These are phyloP conservation scores for Oligia fasciuncula DNA, from an alignment of 2,888 invertebrate genomes.

Conservation along the genomic window DNA sequence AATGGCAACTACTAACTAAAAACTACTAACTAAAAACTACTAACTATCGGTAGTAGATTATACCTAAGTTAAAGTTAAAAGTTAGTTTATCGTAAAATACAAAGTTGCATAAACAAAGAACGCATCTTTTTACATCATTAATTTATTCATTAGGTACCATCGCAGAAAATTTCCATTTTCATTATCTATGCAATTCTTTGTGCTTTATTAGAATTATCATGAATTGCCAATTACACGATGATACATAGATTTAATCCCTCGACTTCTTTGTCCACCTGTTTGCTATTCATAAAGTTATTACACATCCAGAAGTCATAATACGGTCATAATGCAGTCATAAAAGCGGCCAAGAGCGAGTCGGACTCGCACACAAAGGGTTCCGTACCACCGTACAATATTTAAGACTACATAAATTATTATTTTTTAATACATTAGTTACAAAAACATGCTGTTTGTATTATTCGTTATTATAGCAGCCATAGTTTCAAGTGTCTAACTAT, in stretches of 20 bases:
- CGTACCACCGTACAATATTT: background rate
- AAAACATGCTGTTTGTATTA: background rate
- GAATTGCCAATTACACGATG: constrained; percentile 19
- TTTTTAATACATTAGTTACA: too few relatives aligned
- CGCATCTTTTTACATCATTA: constrained; percentile 1
- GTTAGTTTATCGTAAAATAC: too few relatives aligned
- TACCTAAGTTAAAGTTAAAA: too few relatives aligned
- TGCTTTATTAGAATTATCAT: constrained; percentile 24
- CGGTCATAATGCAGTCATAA: constrained; percentile 43
- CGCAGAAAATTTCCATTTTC: constrained; percentile 31
- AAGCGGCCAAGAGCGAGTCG: background rate
- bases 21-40: too few relatives aligned
- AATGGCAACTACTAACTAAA: too few relatives aligned
- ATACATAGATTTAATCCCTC: constrained; percentile 21
- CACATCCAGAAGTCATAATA: constrained; percentile 36
- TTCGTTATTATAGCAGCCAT: background rate
- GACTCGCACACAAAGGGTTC: background rate
- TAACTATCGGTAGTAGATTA: background rate
- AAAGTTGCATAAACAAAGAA: constrained; percentile 19
- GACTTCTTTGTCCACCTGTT: constrained; percentile 54
- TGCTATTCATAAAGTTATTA: constrained; percentile 46
- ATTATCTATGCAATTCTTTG: constrained; percentile 9
- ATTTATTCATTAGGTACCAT: constrained; percentile 2
- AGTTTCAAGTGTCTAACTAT: background rate
- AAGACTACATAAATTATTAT: too few relatives aligned